Conservation (phyloP, 2,797 vertebrate genomes). For the Pipistrellus pygmaeus region DNA sequence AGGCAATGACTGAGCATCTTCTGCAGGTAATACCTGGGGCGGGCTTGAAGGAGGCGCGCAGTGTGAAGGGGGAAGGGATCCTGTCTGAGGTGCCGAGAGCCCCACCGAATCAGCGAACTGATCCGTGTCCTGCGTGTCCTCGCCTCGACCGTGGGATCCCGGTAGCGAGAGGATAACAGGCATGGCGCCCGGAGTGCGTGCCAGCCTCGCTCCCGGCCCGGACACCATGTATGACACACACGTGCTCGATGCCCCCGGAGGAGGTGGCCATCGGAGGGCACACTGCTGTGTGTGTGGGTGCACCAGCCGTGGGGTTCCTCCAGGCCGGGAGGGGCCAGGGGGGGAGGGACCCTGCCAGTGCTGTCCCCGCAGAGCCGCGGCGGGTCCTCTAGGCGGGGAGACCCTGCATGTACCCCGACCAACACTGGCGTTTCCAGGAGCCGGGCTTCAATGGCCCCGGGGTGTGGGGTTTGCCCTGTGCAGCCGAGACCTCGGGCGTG, state of each 20-base stretch:
- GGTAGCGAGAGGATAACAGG: rapidly evolving
- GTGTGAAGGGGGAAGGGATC: background rate
- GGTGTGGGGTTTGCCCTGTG: rapidly evolving
- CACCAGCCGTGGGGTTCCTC: background rate
- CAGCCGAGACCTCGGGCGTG: background rate
- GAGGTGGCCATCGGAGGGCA: background rate
- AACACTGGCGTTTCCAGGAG: background rate
- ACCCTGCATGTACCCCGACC: background rate
- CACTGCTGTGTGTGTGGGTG: rapidly evolving
- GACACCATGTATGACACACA: background rate
- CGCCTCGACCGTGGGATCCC: rapidly evolving
- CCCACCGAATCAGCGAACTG: rapidly evolving
- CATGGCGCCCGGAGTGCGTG: rapidly evolving
- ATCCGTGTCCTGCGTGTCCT: background rate
- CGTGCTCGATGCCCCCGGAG: background rate
- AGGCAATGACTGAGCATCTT: background rate
- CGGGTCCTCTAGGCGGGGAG: background rate
- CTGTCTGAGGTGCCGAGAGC: background rate
- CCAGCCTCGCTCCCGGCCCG: background rate
- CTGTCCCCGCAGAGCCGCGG: rapidly evolving
- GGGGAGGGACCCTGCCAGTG: background rate
- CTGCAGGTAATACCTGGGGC: background rate
- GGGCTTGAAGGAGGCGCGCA: background rate
- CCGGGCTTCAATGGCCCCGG: background rate
- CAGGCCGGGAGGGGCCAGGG: background rate